Evolutionary conservation across 2,113 vertebrate genomes (phyloP).

Genomic region (Mirza zaza): DNA sequence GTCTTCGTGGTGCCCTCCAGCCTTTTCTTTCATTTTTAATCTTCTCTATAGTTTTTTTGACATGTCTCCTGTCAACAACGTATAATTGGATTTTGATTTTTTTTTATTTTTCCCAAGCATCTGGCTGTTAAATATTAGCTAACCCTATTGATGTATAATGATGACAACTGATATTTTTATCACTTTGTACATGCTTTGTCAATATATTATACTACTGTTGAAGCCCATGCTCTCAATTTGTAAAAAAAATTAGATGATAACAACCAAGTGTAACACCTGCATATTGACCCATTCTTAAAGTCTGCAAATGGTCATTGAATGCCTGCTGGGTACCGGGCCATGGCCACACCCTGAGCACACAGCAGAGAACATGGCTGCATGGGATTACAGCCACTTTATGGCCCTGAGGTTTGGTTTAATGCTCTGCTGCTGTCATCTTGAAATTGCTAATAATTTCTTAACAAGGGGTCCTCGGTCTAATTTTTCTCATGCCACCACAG

Average conservation of each 20-base stretch:
- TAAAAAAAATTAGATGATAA: not conserved
- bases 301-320: not conserved
- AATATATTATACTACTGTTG: too few species aligned
- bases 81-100: not conserved
- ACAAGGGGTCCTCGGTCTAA: not conserved
- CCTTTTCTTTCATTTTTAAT: not conserved
- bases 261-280: not conserved
- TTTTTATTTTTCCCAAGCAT: not conserved
- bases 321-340: not conserved
- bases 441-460: not conserved
- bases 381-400: not conserved
- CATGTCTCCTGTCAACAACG: not conserved
- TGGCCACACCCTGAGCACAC: not conserved
- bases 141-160: not conserved
- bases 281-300: not conserved
- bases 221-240: not conserved
- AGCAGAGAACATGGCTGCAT: not conserved
- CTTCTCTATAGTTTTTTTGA: not conserved
- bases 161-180: not conserved
- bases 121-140: not conserved
- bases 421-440: not conserved
- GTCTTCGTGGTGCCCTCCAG: not conserved
- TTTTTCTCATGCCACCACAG: not conserved
- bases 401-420: fast-evolving
- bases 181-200: not conserved